Evolutionary conservation across 1,140 invertebrate genomes (phyloP), one percentile per base, ranked within the genome.

Genomic region (Maconellicoccus hirsutus): DNA sequence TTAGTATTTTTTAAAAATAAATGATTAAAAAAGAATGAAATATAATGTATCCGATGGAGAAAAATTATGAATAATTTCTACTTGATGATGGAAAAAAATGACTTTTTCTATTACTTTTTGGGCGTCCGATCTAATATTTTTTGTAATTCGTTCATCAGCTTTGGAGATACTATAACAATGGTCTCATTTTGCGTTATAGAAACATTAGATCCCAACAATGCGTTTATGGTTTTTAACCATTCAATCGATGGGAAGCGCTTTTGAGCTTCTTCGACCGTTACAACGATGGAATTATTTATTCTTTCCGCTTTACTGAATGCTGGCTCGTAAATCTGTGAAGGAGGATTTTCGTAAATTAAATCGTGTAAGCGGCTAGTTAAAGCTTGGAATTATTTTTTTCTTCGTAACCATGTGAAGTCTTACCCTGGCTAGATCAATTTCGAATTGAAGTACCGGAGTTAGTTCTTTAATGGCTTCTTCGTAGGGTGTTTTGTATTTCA

Each of bases 251-350:
- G 42, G n/a, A 52, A 52, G 3, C n/a, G 42, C n/a, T 52, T 14
- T 52, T 52, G 42, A 52, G 42, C 42, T 52, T 52, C 42, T 52
- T 52, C n/a, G n/a, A 19, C 42, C 10, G 42, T 52, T 19, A 19
- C n/a, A 52, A 52, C n/a, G n/a, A 52, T 52, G 42, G 42, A 52
- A 52, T 52, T 52, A 52, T 52, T 52, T 52, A 52, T 52, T 52
- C 42, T 52, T 52, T 52, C 42, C 12, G 42, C 42, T 19, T 52
- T 52, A 52, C 6, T 52, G 42, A 16, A 52, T 52, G 10, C 3
- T 19, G 42, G 42, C 42, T 52, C 42, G n/a, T 52, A 52, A 16
- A 52, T 52, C 42, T 52, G 42, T 16, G n/a, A 52, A 52, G 29
- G 29, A 3, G 4, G 29, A 33, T 33, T 33, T 33, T 33, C 29